Evolutionary conservation across 2,888 invertebrate species (phyloP), one percentile per base, ranked within the genome.

Genomic region (Bombylius major): DNA sequence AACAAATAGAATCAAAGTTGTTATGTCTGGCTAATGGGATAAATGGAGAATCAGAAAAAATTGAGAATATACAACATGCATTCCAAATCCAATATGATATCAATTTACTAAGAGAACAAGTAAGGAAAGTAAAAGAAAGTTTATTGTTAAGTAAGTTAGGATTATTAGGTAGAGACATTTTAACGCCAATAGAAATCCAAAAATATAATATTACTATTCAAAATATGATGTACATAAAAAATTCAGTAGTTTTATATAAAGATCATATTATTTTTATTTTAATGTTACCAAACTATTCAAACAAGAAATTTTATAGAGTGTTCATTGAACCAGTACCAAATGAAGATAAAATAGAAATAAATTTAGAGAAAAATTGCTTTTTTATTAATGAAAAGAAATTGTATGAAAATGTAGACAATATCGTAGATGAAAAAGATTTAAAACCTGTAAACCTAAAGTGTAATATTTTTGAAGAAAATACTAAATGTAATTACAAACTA

Each of bases 101-200:
- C 31, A 23, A 23, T 23, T 36, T 57, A 23, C 33, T 54, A 23
- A 56, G 47, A 45, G 47, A 53, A 23, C 53, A 56, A 12, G 32
- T 58, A 39, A 56, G 53, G 31, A 47, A 53, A 46, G 55, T 58
- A 5, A 50, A 45, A 55, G 50, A 53, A 39, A 50, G 53, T n/a
- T 53, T 58, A 46, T 56, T 56, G 42, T 48, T 56, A n/a, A 55
- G 53, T 36, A 55, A 54, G 44, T 47, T 59, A 36, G 58, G 58
- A 13, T 51, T 58, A 36, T 23, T 58, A 14, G 51, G 51, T n/a
- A 47, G 45, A 56, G 39, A 51, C 34, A 46, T 57, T 33, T 32
- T 57, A 13, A 53, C 31, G 9, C 50, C 52, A 47, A 53, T 50
- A 31, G 51, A 56, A 32, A 56, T 50, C 23, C 56, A 59, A 14